Evolutionary conservation across 2,888 invertebrate genomes (phyloP), one percentile per base, ranked within the genome.

Genomic region (Eupeodes luniger): DNA sequence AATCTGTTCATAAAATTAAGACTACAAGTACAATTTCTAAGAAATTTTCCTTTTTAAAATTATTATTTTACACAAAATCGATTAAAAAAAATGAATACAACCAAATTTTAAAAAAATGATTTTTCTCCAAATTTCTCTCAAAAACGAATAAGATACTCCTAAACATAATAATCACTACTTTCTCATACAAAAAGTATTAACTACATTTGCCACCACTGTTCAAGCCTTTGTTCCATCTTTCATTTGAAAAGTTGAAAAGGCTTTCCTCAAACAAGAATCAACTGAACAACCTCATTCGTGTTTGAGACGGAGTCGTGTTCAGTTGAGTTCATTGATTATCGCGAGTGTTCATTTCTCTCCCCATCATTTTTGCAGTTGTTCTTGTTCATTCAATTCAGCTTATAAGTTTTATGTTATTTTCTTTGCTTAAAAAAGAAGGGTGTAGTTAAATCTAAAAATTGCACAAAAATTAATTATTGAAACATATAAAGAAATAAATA

Each of bases 231-330:
- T 59, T 57, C 14, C 16, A 75, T 61, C 14, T 36, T 19, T 10
- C 19, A 9, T 40, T 40, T 40, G 40, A 19, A 55, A 55, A 55
- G 3, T 19, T 47, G 57, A 4, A 53, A 14, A 70, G 74, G 74
- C 84, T 84, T 84, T 88, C 81, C 70, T 85, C 59, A 66, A 81
- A 70, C 85, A 49, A 78, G 19, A 78, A 44, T 78, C 6, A 51
- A 81, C 69, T 70, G n/a, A 47, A 85, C 77, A 85, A 85, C 85
- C 87, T 90, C 92, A 92, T 92, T 92, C 91, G 91, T 92, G 91
- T 91, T 91, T 91, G 91, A 92, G 91, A 91, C 91, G 91, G 91
- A 90, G 91, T 92, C 92, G 92, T 90, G 91, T 91, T 88, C 90
- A 91, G 92, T 80, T 84, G 69, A 27, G 27, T 27, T 27, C 27